Evolutionary conservation across 1,140 invertebrate species (phyloP), one percentile per base, ranked within the genome.

Genomic region (Papilio polyxenes): DNA sequence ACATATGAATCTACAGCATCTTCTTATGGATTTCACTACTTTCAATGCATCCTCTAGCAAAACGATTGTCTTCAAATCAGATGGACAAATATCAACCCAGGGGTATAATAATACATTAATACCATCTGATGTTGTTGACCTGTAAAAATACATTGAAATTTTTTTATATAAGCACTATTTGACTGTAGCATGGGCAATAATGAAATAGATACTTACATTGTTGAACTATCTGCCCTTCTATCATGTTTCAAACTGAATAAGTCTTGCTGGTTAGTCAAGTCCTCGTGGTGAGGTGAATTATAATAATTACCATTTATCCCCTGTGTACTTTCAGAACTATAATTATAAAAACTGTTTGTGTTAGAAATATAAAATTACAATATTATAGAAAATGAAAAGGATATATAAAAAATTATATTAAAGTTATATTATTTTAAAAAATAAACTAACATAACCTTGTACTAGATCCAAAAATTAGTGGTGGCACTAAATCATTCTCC

Each of bases 1-100:
- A 49, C 91, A 91, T 81, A 97, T 96, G 87, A 97, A 97, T 80
- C 96, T 95, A 89, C 95, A 96, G 87, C 95, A 87, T 90, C 95
- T 85, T 92, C 92, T 87, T 86, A 94, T 87, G 82, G 93, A 95
- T 84, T 95, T 89, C 74, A 93, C 81, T 83, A 95, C 74, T 80
- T 86, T 92, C 3, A 96, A 87, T 20, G 95, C 94, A 87, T 96
- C 95, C 87, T 96, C 95, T 9, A 96, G 92, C 37, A 95, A 89
- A 7, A 93, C 85, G 72, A 96, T 87, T 10, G 96, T 95, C 82
- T 95, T 95, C 78, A 89, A 88, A 83, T 96, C 96, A 11, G 95
- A 95, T 23, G 91, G 85, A 75, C 95, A 94, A 31, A 96, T 87
- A 2, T 95, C 90, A 78, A 95, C 95, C 95, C 95, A 96, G 17